A percentile compares a stretch with the other conserved stretches of the same genome.
Evolutionary conservation across 2,888 invertebrate species (phyloP).

Genomic region (Andrena dorsata): DNA sequence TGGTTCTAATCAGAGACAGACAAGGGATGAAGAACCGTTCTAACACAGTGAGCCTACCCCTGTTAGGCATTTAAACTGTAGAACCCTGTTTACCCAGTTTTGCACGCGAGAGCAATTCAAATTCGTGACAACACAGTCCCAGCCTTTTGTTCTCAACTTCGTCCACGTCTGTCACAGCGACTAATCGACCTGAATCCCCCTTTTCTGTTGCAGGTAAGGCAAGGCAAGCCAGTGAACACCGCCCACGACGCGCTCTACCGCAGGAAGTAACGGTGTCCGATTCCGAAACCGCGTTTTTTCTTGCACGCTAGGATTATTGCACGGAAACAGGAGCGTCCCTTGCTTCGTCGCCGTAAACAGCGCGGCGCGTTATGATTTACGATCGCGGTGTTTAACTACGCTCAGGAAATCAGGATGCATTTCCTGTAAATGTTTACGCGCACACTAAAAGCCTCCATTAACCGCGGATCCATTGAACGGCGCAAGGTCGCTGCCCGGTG

Average conservation of each 20-base stretch:
- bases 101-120: too few species aligned
- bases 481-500: constrained; percentile 45
- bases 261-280: constrained; percentile 17
- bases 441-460: constrained; percentile 66
- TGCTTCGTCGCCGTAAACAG: constrained; percentile 19
- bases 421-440: constrained; percentile 66
- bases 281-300: constrained; percentile 21
- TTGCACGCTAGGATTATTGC: constrained; percentile 38
- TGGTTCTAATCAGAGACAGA: too few species aligned
- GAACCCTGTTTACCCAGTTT: too few species aligned
- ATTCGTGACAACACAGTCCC: not conserved
- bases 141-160: not conserved
- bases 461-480: constrained; percentile 39
- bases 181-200: not conserved
- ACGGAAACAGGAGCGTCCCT: constrained; percentile 24
- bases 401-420: constrained; percentile 62
- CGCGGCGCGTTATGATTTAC: constrained; percentile 53
- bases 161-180: not conserved
- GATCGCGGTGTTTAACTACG: constrained; percentile 48
- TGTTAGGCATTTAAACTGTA: too few species aligned
- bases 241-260: not conserved
- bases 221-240: not conserved
- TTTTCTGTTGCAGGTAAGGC: constrained; percentile 53
- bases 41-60: too few species aligned
- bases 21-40: too few species aligned